Base-by-base conservation (phyloP, 2,113 vertebrate species). In the Siniperca chuatsi region DNA sequence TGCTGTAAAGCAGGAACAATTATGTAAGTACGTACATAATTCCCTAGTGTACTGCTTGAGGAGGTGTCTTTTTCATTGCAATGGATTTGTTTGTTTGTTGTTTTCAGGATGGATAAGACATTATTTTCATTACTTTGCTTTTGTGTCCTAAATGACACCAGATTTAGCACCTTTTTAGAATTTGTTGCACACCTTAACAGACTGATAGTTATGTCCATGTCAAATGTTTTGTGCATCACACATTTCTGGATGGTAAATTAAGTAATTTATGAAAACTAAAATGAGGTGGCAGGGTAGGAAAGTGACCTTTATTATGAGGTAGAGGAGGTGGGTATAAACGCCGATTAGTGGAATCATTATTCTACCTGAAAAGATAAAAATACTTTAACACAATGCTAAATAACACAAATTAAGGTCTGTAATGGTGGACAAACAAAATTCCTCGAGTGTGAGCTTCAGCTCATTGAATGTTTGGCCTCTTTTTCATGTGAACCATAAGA, bases 1-100 rank as follows among this genome's bases (percentile, higher is more conserved):
- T 79, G 48, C 75, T 84, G 44, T 78, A 69, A 65, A 87, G 73
- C 71, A 46, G 50, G 64, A 75, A 81, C 79, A 82, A 82, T 85
- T 90, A 84, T 87, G 35, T 82, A 90, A 90, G 79, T 37, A 21
- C 58, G 23, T 78, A 73, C 18, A 21, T 42, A 67, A 60, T 78
- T 76, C 29, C 42, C 8, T 54, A 55, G 33, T 71, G 15, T 40
- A 21, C 35, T 68, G 18, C 48, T 71, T 42, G 29, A 48, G 55
- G 20, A 60, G 8, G 16, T 70, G 4, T n/a, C 57, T 62, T 69
- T 79, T 81, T 78, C 23, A 66, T 78, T 2, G 10, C 1, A 20
- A 52, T 54, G 11, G 7, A 21, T 75, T 69, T 61, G 29, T 29
- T 29, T 29, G 1, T 23, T 70, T 80, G 61, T 74, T 10, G 6